A percentile compares a stretch with the other conserved stretches of the same genome.
Evolutionary conservation across 2,797 vertebrate species (phyloP).

Genomic region (Protonibea diacanthus): DNA sequence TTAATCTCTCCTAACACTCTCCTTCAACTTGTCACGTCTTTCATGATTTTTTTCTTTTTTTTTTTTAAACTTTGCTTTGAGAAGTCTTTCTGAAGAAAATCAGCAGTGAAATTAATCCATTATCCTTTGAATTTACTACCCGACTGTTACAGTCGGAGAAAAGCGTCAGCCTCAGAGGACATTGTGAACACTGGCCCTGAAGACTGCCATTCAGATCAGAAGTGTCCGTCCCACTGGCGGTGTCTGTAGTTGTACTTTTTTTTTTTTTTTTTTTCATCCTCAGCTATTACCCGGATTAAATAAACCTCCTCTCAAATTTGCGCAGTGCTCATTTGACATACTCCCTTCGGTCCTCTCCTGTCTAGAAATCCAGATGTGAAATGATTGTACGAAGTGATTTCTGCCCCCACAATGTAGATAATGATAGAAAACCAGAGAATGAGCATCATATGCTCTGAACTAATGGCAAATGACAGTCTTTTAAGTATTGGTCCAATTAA

Average conservation of each 20-base stretch:
- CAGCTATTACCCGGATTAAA: conserved; percentile 35
- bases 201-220: conserved; percentile 26
- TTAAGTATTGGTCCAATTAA: conserved; percentile 14
- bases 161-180: conserved; percentile 9
- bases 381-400: conserved; percentile 14
- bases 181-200: conserved; percentile 20
- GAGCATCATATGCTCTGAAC: neutral
- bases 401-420: neutral
- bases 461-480: conserved; percentile 2
- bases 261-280: neutral
- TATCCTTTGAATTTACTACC: conserved; percentile 31
- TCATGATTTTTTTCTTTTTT: conserved; percentile 12
- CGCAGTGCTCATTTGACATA: conserved; percentile 12
- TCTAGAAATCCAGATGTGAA: conserved; percentile 32
- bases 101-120: conserved; percentile 34
- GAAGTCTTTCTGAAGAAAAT: conserved; percentile 21
- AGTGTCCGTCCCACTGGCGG: conserved; percentile 15
- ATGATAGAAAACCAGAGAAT: neutral
- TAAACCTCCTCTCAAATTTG: conserved; percentile 26
- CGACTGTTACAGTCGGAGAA: conserved; percentile 33
- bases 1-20: conserved; percentile 21
- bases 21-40: conserved; percentile 25
- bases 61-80: conserved; percentile 5
- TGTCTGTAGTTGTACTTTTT: neutral
- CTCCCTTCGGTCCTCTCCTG: neutral